Evolutionary conservation across 2,113 vertebrate species (phyloP).

Genomic region (Pluvianellus socialis): DNA sequence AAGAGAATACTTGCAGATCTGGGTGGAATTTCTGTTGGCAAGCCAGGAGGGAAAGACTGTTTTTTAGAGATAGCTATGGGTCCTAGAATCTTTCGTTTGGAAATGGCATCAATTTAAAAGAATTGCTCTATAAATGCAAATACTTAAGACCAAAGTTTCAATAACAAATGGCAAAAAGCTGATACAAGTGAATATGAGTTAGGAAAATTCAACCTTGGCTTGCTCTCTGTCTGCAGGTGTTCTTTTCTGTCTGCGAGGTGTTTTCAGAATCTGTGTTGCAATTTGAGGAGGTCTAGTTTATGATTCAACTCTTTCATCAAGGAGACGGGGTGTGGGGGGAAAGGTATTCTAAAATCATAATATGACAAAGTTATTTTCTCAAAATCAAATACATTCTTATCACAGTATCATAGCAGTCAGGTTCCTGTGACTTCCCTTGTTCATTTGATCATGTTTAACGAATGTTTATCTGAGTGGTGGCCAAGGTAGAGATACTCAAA

Average conservation of each 20-base stretch:
- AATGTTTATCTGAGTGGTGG: not conserved
- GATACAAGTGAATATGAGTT: not conserved
- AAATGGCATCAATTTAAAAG: not conserved
- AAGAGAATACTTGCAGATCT: not conserved
- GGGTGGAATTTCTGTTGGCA: constrained; percentile 27
- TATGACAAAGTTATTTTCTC: not conserved
- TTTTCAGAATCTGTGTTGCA: not conserved
- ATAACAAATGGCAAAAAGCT: not conserved
- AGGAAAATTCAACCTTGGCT: not conserved
- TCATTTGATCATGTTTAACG: not conserved
- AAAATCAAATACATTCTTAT: not conserved
- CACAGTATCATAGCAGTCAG: not conserved
- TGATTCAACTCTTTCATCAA: not conserved
- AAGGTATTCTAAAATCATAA: not conserved
- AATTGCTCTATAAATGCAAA: not conserved
- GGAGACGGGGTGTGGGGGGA: no score
- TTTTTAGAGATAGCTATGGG: not conserved
- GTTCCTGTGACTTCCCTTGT: not conserved
- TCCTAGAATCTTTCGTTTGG: constrained; percentile 3
- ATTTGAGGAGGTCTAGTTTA: not conserved
- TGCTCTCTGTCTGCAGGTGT: not conserved
- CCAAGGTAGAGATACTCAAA: not conserved
- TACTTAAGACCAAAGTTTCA: not conserved
- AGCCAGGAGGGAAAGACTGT: not conserved
- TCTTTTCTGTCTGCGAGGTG: not conserved